phyloP scores from a whole-genome alignment of 2,888 invertebrate genomes.

The Melangyna quadrimaculata region DNA sequence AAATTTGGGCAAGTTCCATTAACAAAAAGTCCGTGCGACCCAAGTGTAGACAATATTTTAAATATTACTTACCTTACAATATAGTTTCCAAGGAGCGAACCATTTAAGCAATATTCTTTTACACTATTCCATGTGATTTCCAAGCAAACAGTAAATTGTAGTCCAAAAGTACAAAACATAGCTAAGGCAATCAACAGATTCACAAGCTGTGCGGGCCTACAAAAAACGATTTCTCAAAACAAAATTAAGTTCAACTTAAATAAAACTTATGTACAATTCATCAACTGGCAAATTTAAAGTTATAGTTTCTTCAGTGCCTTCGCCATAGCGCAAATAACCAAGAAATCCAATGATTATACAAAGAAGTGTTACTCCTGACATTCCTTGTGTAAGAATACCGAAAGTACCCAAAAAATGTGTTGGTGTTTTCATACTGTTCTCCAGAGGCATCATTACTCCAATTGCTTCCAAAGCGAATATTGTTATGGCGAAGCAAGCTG shows the following conservation, averaged over 20 bases:
- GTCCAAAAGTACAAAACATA: conserved; percentile 96
- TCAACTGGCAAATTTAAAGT: conserved; percentile 90
- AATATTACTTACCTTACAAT: conserved; percentile 82
- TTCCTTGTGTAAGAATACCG: conserved; percentile 94
- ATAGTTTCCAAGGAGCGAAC: conserved; percentile 88
- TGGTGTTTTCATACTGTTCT: conserved; percentile 95
- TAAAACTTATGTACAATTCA: conserved; percentile 82
- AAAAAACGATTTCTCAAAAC: conserved; percentile 25
- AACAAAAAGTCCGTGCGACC: too few relatives aligned
- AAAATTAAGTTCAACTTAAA: neutral
- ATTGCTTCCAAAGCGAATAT: conserved; percentile 99
- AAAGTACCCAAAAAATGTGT: conserved; percentile 89
- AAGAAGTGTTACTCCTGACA: conserved; percentile 92
- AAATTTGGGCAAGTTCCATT: too few relatives aligned
- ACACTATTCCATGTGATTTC: conserved; percentile 94
- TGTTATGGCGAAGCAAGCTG: conserved; percentile 96
- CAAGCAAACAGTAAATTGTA: conserved; percentile 98
- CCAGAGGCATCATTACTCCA: conserved; percentile 94
- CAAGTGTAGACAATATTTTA: neutral
- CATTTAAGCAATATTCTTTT: conserved; percentile 87
- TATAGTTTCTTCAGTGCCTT: conserved; percentile 87
- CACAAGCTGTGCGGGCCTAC: conserved; percentile 91
- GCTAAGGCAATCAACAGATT: conserved; percentile 93
- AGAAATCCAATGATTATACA: conserved; percentile 96
- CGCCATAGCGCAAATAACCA: conserved; percentile 92